Evolutionary conservation across 92 coral and sea anemone genomes (phyloP).

Genomic region (Heteractis magnifica): DNA sequence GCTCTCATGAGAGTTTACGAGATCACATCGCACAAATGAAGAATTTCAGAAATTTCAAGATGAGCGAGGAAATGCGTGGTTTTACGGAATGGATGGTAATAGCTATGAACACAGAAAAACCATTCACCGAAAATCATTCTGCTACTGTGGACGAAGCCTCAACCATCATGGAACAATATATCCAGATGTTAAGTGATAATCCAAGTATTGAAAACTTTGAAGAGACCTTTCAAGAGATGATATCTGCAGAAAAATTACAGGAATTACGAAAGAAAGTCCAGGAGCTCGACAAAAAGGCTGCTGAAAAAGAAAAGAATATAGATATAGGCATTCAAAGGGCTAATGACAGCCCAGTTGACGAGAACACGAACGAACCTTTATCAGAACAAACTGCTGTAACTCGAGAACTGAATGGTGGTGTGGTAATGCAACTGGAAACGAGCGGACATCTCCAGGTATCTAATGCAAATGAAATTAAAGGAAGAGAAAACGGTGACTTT

Average conservation of each 20-base stretch:
- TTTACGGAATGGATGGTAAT: slow-evolving; percentile 29
- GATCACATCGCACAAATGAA: slow-evolving; percentile 24
- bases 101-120: slow-evolving; percentile 16
- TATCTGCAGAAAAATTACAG: slow-evolving; percentile 4
- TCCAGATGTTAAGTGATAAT: slow-evolving; percentile 13
- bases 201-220: slow-evolving; percentile 25
- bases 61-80: slow-evolving; percentile 30
- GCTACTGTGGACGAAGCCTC: slow-evolving; percentile 17
- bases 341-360: neutral
- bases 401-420: neutral
- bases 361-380: neutral
- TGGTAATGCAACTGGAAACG: neutral
- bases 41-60: slow-evolving; percentile 1
- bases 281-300: slow-evolving; percentile 1
- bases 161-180: slow-evolving; percentile 12
- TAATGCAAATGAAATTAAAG: neutral
- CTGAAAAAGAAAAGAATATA: neutral
- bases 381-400: neutral
- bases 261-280: neutral
- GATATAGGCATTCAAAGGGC: neutral
- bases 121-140: slow-evolving; percentile 39
- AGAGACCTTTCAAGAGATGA: neutral
- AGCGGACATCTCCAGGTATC: too few species aligned
- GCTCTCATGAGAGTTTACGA: slow-evolving; percentile 23
- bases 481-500: neutral